These are phyloP conservation scores for Notospermus geniculatus DNA, from an alignment of 1,140 invertebrate species.

Conservation along the genomic window DNA sequence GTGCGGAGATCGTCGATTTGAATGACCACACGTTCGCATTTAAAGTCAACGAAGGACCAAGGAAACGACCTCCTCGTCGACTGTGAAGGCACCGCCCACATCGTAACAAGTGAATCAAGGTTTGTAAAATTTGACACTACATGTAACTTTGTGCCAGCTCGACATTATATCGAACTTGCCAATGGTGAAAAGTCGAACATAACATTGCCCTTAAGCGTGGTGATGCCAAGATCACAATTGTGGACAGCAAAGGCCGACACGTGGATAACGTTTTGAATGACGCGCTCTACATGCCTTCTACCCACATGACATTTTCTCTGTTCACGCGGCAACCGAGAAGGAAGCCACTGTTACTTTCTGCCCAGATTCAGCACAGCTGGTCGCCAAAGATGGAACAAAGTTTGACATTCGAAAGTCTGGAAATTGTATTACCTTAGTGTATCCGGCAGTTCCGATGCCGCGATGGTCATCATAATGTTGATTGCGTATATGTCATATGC, in stretches of 20 bases:
- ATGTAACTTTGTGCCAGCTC: conserved; percentile 9
- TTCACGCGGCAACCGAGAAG: conserved; percentile 4
- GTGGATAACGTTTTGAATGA: too few relatives aligned
- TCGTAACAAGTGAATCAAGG: conserved; percentile 18
- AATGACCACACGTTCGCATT: not conserved
- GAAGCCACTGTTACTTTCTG: too few relatives aligned
- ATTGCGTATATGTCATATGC: not conserved
- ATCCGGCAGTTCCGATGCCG: too few relatives aligned
- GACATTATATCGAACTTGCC: conserved; percentile 17
- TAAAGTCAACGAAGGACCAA: too few relatives aligned
- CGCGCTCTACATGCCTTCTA: too few relatives aligned
- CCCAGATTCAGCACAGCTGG: too few relatives aligned
- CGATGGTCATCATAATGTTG: not conserved
- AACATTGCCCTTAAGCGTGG: too few relatives aligned
- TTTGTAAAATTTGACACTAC: conserved; percentile 16
- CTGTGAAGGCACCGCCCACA: conserved; percentile 19
- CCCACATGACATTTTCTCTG: too few relatives aligned
- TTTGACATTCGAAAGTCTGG: conserved; percentile 5
- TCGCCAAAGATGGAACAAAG: too few relatives aligned
- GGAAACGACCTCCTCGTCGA: conserved; percentile 13
- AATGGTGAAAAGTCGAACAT: conserved; percentile 10
- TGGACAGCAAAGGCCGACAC: too few relatives aligned
- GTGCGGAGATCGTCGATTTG: too few relatives aligned
- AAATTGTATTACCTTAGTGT: not conserved
- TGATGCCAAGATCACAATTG: too few relatives aligned